Conservation (phyloP, 35 echinoderm and acorn worm species). For the Patiria miniata region DNA sequence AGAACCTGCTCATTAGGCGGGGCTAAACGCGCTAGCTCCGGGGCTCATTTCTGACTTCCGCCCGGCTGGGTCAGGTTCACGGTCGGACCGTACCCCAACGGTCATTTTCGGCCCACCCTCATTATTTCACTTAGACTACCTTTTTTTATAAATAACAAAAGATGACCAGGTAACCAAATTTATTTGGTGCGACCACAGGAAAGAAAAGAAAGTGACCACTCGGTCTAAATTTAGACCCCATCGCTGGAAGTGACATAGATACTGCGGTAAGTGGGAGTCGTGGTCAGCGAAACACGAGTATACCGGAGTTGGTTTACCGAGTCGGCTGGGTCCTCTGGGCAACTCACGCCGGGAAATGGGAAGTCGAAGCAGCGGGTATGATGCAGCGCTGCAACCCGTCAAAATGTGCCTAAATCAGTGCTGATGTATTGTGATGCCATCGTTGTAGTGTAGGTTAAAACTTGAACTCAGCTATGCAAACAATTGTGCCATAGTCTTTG, state of each 20-base stretch:
- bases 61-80: background rate
- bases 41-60: slow-evolving; percentile 5
- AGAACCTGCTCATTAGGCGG: background rate
- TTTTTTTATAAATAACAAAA: too few species aligned
- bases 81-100: too few species aligned
- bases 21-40: background rate
- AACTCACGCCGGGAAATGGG: background rate
- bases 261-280: background rate
- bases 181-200: too few species aligned
- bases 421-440: background rate
- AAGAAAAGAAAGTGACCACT: too few species aligned
- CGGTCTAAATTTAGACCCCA: too few species aligned
- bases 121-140: too few species aligned
- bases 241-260: too few species aligned
- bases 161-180: too few species aligned
- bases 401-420: background rate
- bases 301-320: background rate
- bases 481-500: too few species aligned
- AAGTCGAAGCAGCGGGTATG: background rate
- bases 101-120: too few species aligned
- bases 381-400: background rate
- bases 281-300: background rate
- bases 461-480: too few species aligned
- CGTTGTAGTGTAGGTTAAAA: too few species aligned
- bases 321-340: background rate